phyloP scores from a whole-genome alignment of 2,797 vertebrate species.

The Dicrostonyx torquatus region DNA sequence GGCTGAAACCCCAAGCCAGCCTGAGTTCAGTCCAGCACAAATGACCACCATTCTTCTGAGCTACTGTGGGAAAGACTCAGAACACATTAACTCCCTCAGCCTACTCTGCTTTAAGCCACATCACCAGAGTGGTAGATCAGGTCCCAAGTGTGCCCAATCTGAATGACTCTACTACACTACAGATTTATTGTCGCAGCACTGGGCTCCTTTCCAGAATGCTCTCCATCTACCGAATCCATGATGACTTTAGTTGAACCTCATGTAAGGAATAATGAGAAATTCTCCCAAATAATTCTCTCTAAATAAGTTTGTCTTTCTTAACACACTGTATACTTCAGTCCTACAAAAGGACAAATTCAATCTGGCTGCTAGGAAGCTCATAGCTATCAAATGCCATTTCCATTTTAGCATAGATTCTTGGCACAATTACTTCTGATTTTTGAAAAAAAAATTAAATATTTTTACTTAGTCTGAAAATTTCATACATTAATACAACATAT shows the following conservation, averaged over 20 bases:
- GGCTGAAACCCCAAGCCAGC: neutral
- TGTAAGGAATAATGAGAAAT: constrained; percentile 7
- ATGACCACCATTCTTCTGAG: constrained; percentile 47
- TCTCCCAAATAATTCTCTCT: constrained; percentile 35
- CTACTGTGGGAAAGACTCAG: constrained; percentile 40
- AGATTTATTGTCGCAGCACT: constrained; percentile 20
- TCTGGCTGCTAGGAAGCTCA: constrained; percentile 46
- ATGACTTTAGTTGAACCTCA: neutral
- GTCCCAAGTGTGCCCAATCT: neutral
- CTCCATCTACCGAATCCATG: neutral
- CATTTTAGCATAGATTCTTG: constrained; percentile 56
- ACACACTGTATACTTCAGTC: neutral
- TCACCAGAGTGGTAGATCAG: neutral
- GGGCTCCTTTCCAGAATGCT: constrained; percentile 41
- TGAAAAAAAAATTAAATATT: neutral
- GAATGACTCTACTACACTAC: constrained; percentile 38
- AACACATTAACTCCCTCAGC: constrained; percentile 51
- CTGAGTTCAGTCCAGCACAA: neutral
- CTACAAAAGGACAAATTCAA: constrained; percentile 45
- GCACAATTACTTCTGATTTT: constrained; percentile 61
- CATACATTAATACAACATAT: neutral
- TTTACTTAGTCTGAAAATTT: neutral
- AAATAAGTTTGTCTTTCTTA: constrained; percentile 17
- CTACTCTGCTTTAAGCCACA: constrained; percentile 29
- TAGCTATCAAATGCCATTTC: constrained; percentile 48